A percentile compares a stretch with the other conserved stretches of the same genome.
These are phyloP conservation scores for Lates calcarifer DNA, from an alignment of 2,113 vertebrate genomes.

Conservation along the genomic window DNA sequence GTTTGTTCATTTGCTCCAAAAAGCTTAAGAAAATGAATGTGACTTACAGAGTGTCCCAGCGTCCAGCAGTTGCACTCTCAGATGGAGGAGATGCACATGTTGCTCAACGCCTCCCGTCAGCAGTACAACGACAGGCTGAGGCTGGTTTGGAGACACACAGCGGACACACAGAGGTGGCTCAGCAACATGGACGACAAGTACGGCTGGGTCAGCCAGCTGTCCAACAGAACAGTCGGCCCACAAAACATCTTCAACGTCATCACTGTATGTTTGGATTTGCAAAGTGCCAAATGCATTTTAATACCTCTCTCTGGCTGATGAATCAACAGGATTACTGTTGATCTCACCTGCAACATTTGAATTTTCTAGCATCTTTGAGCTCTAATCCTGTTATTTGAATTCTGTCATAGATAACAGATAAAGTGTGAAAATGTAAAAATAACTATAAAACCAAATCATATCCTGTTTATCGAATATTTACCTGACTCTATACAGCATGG, in stretches of 20 bases:
- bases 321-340: neutral
- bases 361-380: no score
- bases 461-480: neutral
- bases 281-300: neutral
- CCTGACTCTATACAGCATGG: neutral
- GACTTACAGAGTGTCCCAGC: slow-evolving; percentile 83
- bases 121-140: slow-evolving; percentile 87
- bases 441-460: neutral
- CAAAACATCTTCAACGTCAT: slow-evolving; percentile 81
- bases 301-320: neutral
- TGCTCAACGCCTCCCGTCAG: slow-evolving; percentile 85
- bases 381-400: slow-evolving; percentile 9
- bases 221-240: slow-evolving; percentile 68
- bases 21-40: no score
- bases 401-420: neutral
- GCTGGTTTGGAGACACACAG: slow-evolving; percentile 85
- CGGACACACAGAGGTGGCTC: slow-evolving; percentile 84
- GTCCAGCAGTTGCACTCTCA: slow-evolving; percentile 85
- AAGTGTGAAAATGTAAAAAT: neutral
- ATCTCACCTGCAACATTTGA: neutral
- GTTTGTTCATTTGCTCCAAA: no score
- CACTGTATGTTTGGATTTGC: slow-evolving; percentile 74
- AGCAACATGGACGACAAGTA: slow-evolving; percentile 84
- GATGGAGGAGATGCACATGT: slow-evolving; percentile 83
- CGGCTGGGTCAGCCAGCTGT: slow-evolving; percentile 87